Evolutionary conservation across 2,888 invertebrate species (phyloP), one percentile per base, ranked within the genome.

Genomic region (Agriotes lineatus): DNA sequence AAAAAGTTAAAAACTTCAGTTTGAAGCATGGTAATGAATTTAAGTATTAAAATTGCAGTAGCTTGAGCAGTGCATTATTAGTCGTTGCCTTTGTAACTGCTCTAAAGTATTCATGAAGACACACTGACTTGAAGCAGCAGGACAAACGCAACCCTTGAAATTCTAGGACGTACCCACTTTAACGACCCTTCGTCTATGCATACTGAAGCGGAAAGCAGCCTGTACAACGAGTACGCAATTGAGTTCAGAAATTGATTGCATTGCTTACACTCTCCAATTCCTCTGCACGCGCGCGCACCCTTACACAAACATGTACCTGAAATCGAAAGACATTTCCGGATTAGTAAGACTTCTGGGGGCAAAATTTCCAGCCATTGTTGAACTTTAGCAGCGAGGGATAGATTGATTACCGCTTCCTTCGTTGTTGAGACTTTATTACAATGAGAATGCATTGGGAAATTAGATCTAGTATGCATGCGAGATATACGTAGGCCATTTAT

Each of bases 71-170:
- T 70, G 37, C 54, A 69, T 68, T 75, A 76, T 76, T 76, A 75
- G 73, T 74, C 72, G 72, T 69, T 70, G 70, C 74, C 74, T 75
- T 72, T 73, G 69, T 72, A 74, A 72, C 73, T 70, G 69, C 72
- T 73, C 69, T 76, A 68, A 75, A 76, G 70, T 76, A 76, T 76
- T 76, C 75, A 76, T 74, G 72, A 69, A 74, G 71, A 74, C 61
- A 42, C 64, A 44, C 64, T 56, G 48, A 63, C 57, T 37, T 37
- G 30, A 10, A 57, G 22, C 9, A 20, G 30, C 25, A 57, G 57
- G 37, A n/a, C 37, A 39, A 19, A 39, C 19, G 57, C 39, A 62
- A 65, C 66, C 65, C 65, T 59, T 67, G 69, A 45, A 56, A 61
- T 62, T 62, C 67, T 62, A 60, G 25, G 25, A 50, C 56, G 39